phyloP scores from a whole-genome alignment of 2,113 vertebrate genomes.

The Centropus unirufus region DNA sequence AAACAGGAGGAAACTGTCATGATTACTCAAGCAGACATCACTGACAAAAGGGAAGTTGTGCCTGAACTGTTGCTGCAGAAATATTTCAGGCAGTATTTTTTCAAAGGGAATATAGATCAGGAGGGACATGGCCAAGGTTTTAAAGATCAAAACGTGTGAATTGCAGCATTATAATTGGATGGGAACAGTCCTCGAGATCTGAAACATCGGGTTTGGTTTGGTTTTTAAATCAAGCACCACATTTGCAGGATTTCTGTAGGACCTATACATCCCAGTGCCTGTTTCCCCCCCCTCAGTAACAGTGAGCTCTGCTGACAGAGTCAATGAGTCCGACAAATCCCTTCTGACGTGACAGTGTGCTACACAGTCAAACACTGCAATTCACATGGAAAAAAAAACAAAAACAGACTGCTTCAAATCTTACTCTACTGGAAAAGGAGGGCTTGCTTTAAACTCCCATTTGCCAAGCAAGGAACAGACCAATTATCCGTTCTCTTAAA shows the following conservation, averaged over 20 bases:
- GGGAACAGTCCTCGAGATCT: conserved; percentile 58
- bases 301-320: conserved; percentile 53
- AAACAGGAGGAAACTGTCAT: conserved; percentile 60
- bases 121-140: conserved; percentile 42
- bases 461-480: neutral
- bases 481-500: neutral
- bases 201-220: conserved; percentile 49
- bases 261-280: neutral
- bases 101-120: conserved; percentile 60
- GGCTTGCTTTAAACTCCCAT: neutral
- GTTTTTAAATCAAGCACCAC: conserved; percentile 52
- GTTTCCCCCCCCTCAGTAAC: neutral
- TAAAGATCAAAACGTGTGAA: conserved; percentile 58
- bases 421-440: neutral
- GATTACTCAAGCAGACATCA: conserved; percentile 45
- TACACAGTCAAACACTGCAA: conserved; percentile 13
- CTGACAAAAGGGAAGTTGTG: conserved; percentile 55
- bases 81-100: conserved; percentile 52
- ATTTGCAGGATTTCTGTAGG: conserved; percentile 33
- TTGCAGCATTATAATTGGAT: conserved; percentile 53
- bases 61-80: conserved; percentile 50
- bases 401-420: conserved; percentile 11
- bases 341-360: conserved; percentile 22
- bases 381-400: neutral
- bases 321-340: conserved; percentile 5